Evolutionary conservation across 30 jellyfish, hydroid and myxozoan species (phyloP).

Genomic region (Nemopilema nomurai): DNA sequence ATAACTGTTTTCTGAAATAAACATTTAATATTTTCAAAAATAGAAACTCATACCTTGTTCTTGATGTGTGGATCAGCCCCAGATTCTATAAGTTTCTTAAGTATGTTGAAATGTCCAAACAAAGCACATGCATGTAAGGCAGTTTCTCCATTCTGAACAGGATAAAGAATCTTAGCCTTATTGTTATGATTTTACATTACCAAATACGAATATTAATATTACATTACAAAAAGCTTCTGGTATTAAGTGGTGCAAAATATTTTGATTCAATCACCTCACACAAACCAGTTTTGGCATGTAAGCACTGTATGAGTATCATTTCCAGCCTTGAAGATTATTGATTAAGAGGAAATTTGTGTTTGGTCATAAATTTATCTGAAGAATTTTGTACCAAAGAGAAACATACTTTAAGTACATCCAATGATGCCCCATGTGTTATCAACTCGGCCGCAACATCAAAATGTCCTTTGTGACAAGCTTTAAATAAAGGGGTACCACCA

Average conservation of each 20-base stretch:
- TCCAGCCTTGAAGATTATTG: too few relatives aligned
- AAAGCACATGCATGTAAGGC: constrained; percentile 94
- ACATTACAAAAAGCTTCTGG: too few relatives aligned
- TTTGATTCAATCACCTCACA: too few relatives aligned
- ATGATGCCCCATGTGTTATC: constrained; percentile 80
- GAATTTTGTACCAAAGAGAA: neutral
- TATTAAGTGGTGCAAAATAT: too few relatives aligned
- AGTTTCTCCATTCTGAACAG: constrained; percentile 89
- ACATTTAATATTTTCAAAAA: neutral
- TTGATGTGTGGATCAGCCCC: constrained; percentile 96
- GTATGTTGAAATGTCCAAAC: constrained; percentile 85
- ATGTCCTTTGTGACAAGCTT: constrained; percentile 94
- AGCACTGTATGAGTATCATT: too few relatives aligned
- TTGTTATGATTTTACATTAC: too few relatives aligned
- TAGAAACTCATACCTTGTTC: constrained; percentile 64
- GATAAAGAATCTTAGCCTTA: neutral
- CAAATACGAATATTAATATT: too few relatives aligned
- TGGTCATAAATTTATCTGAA: neutral
- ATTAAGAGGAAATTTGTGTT: too few relatives aligned
- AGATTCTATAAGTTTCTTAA: constrained; percentile 88
- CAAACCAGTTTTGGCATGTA: too few relatives aligned
- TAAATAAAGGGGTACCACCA: constrained; percentile 92
- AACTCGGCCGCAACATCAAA: constrained; percentile 76
- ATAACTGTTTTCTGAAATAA: too few relatives aligned
- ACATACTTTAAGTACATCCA: constrained; percentile 75